phyloP scores from a whole-genome alignment of 92 coral and sea anemone genomes.

The Zoanthus sociatus region DNA sequence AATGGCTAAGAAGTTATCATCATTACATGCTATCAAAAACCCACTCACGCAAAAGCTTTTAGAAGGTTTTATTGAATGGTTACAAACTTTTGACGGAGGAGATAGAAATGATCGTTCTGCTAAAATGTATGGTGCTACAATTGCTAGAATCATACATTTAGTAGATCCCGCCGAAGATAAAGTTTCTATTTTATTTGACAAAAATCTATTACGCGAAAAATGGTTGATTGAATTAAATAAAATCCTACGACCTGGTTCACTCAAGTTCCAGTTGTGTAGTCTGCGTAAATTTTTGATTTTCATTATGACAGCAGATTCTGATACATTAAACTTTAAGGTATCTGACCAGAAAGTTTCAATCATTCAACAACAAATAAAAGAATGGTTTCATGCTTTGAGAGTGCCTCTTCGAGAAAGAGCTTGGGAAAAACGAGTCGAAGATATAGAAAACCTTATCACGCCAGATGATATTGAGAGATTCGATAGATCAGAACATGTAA shows the following conservation, averaged over 20 bases:
- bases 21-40: too few species aligned
- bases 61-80: background rate
- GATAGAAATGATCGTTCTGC: background rate
- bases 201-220: background rate
- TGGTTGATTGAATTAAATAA: background rate
- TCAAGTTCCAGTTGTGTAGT: too few species aligned
- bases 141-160: background rate
- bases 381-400: background rate
- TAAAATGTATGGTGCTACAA: background rate
- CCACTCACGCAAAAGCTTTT: background rate
- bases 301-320: too few species aligned
- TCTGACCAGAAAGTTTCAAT: too few species aligned
- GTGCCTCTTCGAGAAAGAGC: slow-evolving; percentile 24
- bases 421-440: slow-evolving; percentile 52
- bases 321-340: too few species aligned
- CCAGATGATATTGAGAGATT: slow-evolving; percentile 49
- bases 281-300: too few species aligned
- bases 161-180: background rate
- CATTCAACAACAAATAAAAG: background rate
- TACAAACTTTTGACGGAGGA: background rate
- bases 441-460: slow-evolving; percentile 43
- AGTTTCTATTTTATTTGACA: background rate
- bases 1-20: too few species aligned
- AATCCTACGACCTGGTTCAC: background rate
- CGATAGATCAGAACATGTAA: slow-evolving; percentile 34